Percentiles rank a stretch among this genome's conserved stretches.
These are phyloP conservation scores for Lucifuga dentata DNA, from an alignment of 2,113 vertebrate genomes.

Conservation along the genomic window DNA sequence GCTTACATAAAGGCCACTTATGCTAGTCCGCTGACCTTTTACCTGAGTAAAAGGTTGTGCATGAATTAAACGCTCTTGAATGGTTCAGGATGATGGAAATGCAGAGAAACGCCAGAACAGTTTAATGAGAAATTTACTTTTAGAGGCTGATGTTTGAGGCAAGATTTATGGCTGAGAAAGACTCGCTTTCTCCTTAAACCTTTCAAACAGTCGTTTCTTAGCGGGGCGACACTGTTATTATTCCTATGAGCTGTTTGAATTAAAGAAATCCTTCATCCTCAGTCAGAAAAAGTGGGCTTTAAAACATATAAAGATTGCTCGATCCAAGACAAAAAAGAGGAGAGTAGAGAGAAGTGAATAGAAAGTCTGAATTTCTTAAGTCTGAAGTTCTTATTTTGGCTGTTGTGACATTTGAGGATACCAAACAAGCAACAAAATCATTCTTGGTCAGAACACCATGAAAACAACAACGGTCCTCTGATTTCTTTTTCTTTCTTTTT, in stretches of 20 bases:
- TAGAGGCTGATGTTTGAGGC: too few relatives aligned
- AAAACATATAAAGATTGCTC: background rate
- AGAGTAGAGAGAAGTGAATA: too few relatives aligned
- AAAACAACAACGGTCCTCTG: too few relatives aligned
- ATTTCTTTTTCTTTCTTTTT: too few relatives aligned
- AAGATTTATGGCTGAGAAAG: background rate
- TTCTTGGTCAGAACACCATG: background rate
- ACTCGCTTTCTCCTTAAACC: background rate
- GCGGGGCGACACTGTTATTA: background rate
- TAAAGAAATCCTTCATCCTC: background rate
- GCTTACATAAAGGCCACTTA: conserved; percentile 54
- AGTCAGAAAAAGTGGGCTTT: too few relatives aligned
- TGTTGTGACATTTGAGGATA: background rate
- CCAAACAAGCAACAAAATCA: conserved; percentile 1
- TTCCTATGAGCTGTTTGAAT: background rate
- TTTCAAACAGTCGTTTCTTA: background rate
- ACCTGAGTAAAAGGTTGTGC: conserved; percentile 52
- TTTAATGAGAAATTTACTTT: background rate
- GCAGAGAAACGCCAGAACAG: conserved; percentile 5
- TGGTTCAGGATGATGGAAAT: conserved; percentile 25
- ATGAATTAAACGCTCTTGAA: conserved; percentile 21
- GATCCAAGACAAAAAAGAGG: background rate
- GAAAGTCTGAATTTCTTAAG: too few relatives aligned
- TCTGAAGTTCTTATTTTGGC: too few relatives aligned
- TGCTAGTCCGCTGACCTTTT: conserved; percentile 42